A percentile compares a stretch with the other conserved stretches of the same genome.
These are phyloP conservation scores for Halcyon senegalensis DNA, from an alignment of 2,113 vertebrate genomes.

Conservation along the genomic window DNA sequence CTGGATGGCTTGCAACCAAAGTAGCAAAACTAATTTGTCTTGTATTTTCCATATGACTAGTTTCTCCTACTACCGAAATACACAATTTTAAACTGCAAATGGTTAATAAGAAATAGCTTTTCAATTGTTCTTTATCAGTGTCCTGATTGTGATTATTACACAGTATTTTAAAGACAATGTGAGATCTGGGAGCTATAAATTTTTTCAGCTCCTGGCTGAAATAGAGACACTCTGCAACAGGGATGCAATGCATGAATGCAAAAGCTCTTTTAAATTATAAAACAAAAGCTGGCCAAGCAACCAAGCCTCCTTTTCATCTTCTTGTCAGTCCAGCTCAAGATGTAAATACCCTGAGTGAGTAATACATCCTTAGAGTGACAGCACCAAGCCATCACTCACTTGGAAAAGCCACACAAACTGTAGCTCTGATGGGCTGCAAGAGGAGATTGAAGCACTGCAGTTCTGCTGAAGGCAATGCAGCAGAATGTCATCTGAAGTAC, in stretches of 20 bases:
- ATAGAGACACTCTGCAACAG: background rate
- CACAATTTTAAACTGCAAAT: background rate
- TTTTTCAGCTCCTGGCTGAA: background rate
- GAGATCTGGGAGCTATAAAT: background rate
- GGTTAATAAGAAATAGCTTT: background rate
- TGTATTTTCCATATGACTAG: background rate
- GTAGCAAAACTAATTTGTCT: background rate
- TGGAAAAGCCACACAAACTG: background rate
- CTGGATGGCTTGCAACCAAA: background rate
- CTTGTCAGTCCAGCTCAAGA: conserved; percentile 13
- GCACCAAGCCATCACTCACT: conserved; percentile 31
- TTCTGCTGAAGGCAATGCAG: background rate
- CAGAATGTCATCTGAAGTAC: background rate
- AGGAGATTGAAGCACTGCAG: background rate
- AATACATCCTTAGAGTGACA: conserved; percentile 9
- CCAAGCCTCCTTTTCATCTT: conserved; percentile 30
- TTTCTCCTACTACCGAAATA: background rate
- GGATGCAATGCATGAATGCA: conserved; percentile 8
- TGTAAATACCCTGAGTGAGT: conserved; percentile 24
- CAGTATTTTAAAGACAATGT: conserved; percentile 16
- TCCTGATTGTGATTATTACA: background rate
- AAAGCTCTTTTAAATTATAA: conserved; percentile 44
- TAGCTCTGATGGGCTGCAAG: background rate
- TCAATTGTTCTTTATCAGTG: background rate
- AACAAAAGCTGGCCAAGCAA: conserved; percentile 26